These are phyloP conservation scores for Eilema depressum DNA, from an alignment of 2,888 invertebrate genomes.

Conservation along the genomic window DNA sequence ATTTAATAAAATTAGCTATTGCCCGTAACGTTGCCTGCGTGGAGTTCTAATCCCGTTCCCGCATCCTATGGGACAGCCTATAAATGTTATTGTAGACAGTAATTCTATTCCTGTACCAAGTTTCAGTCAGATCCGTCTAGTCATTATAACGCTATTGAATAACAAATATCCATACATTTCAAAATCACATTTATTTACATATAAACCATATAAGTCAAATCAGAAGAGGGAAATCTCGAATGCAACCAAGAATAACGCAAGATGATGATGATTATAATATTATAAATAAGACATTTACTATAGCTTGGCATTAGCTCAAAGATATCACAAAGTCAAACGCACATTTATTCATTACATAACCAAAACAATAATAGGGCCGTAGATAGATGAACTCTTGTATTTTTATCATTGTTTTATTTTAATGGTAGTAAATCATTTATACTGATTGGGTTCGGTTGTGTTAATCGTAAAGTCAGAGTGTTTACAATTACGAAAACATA, in stretches of 20 bases:
- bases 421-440: constrained; percentile 2
- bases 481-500: background rate
- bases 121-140: no score
- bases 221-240: background rate
- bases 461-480: background rate
- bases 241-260: background rate
- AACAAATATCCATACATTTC: no score
- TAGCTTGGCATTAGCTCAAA: background rate
- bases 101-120: no score
- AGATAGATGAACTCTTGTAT: background rate
- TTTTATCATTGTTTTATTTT: constrained; percentile 3
- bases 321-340: background rate
- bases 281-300: background rate
- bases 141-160: no score
- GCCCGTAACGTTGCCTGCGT: no score
- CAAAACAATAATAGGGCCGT: background rate
- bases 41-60: no score
- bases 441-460: constrained; percentile 14
- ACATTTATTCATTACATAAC: background rate
- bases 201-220: no score
- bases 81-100: no score
- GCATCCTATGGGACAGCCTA: no score
- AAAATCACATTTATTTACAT: no score
- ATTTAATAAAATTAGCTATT: no score
- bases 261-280: background rate